phyloP scores from a whole-genome alignment of 2,888 invertebrate genomes.

The Resseliella maxima region DNA sequence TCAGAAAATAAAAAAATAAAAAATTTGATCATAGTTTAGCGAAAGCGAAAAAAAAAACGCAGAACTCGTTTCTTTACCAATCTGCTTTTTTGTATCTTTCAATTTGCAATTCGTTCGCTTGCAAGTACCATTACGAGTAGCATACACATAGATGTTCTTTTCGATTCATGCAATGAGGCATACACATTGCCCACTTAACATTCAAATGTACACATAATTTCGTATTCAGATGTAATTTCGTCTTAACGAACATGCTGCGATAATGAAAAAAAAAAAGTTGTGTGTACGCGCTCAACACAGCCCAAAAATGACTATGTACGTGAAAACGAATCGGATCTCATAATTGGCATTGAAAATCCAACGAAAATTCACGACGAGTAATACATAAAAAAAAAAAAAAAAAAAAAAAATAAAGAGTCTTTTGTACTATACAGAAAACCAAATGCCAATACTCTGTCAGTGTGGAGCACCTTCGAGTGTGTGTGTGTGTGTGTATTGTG shows the following conservation, averaged over 20 bases:
- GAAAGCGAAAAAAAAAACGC: neutral
- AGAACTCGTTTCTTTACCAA: neutral
- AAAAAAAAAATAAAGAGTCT: neutral
- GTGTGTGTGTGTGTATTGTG: no score
- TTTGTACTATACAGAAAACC: neutral
- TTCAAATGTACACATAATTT: neutral
- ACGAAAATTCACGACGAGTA: neutral
- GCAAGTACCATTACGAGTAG: no score
- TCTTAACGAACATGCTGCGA: neutral
- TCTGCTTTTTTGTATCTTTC: no score
- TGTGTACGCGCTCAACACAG: no score
- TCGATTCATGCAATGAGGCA: no score
- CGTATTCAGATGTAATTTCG: neutral
- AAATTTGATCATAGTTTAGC: neutral
- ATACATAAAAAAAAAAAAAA: neutral
- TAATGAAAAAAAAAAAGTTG: no score
- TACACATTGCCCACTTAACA: no score
- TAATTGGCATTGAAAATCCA: neutral
- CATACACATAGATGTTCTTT: no score
- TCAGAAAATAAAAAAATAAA: neutral
- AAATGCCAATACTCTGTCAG: neutral
- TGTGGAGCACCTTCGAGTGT: neutral
- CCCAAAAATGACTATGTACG: neutral
- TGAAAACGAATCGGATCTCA: neutral
- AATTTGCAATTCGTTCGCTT: no score